Conservation (phyloP, 1,140 invertebrate genomes). For the honey bee (Apis mellifera) region DNA sequence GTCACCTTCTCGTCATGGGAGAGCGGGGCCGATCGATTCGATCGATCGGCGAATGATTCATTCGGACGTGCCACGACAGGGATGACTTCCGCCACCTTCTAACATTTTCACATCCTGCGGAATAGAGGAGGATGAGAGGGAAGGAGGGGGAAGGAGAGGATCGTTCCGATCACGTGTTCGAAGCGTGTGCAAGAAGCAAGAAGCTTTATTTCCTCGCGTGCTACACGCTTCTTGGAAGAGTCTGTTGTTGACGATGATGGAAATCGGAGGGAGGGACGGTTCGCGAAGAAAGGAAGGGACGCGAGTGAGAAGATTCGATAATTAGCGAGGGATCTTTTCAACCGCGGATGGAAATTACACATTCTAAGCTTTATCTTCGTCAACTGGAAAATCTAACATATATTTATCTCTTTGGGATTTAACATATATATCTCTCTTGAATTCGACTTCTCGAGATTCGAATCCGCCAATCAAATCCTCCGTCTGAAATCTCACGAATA, state of each 20-base stretch:
- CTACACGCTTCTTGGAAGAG: not conserved
- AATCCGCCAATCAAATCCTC: not conserved
- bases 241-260: not conserved
- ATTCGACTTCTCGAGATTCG: not conserved
- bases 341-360: not conserved
- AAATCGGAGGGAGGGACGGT: not conserved
- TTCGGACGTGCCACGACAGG: constrained; percentile 32
- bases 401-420: no score
- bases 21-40: constrained; percentile 43
- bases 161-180: constrained; percentile 19
- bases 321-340: not conserved
- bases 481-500: not conserved
- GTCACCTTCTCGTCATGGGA: constrained; percentile 69
- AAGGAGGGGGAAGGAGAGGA: not conserved
- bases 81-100: constrained; percentile 44
- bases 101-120: constrained; percentile 24
- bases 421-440: no score
- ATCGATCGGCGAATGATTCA: constrained; percentile 53
- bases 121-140: not conserved
- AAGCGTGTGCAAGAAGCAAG: not conserved
- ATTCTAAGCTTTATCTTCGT: no score
- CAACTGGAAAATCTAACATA: no score
- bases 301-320: not conserved
- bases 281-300: not conserved
- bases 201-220: not conserved